Conservation (phyloP, 1,140 invertebrate species). For the Heliconius himera region DNA sequence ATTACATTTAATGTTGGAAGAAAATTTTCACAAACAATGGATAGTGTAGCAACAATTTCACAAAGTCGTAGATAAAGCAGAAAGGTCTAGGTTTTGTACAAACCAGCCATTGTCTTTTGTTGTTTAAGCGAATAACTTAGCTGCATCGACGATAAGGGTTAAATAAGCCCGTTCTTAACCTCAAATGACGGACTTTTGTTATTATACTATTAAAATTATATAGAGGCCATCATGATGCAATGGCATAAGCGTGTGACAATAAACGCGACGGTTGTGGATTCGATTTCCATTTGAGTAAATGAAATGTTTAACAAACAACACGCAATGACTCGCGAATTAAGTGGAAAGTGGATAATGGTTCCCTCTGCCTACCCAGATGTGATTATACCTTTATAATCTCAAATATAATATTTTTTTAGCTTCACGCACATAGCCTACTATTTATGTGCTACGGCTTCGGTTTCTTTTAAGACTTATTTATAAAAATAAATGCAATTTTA, state of each 20-base stretch:
- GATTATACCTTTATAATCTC: too few species aligned
- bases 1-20: slow-evolving; percentile 6
- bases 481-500: too few species aligned
- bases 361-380: too few species aligned
- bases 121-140: slow-evolving; percentile 50
- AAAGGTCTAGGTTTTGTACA: slow-evolving; percentile 49
- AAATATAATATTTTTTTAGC: background rate
- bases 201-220: background rate
- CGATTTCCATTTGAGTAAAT: too few species aligned
- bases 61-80: slow-evolving; percentile 48
- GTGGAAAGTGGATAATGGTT: too few species aligned
- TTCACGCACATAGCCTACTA: background rate
- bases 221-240: background rate
- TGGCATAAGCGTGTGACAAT: too few species aligned
- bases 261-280: too few species aligned
- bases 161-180: slow-evolving; percentile 16
- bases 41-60: slow-evolving; percentile 42
- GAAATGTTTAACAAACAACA: background rate
- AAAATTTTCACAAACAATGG: slow-evolving; percentile 19
- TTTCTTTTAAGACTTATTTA: too few species aligned
- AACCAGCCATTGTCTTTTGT: slow-evolving; percentile 43
- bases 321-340: too few species aligned
- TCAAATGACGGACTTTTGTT: background rate
- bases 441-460: too few species aligned
- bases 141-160: slow-evolving; percentile 43